Evolutionary conservation across 2,797 vertebrate species (phyloP), one percentile per base, ranked within the genome.

Genomic region (Labeo calbasu): DNA sequence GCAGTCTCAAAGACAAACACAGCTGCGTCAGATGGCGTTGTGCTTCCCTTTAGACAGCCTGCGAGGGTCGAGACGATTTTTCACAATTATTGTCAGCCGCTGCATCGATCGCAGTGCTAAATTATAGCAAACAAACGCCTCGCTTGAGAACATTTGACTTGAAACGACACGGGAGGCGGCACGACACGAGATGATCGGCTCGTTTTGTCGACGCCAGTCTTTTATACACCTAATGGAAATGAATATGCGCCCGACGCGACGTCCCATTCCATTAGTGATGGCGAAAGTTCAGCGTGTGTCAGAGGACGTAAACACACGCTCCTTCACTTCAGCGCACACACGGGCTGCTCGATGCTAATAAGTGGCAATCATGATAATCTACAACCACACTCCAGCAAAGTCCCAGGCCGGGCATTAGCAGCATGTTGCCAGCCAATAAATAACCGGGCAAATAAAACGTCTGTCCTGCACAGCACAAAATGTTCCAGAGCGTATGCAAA

Each of bases 351-450:
- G 89, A 87, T 91, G 90, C 91, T 91, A 89, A 92, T 94, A 94
- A 92, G 87, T 86, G 93, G 91, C 94, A 94, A 95, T 95, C 94
- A 95, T 93, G 92, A 94, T 95, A 93, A 95, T 95, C 93, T 94
- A 93, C 92, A 95, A 94, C 92, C 92, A 94, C 92, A 92, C 94
- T 95, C 93, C 94, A 95, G 94, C 92, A 82, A 92, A 95, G 91
- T 92, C 93, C 93, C 93, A 92, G 92, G 91, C 95, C 92, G 92
- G 89, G 93, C 93, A 93, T 94, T 94, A 94, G 93, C 91, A 86
- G 87, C 92, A 94, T 92, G 93, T 93, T 92, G 91, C 91, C 88
- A 91, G 94, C 91, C 91, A 93, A 94, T 91, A 94, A 94, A 94
- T 94, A 94, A 94, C 90, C 55, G 81, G 87, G 91, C 92, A 95